phyloP scores from a whole-genome alignment of 2,888 invertebrate species.

The Myopa tessellatipennis region DNA sequence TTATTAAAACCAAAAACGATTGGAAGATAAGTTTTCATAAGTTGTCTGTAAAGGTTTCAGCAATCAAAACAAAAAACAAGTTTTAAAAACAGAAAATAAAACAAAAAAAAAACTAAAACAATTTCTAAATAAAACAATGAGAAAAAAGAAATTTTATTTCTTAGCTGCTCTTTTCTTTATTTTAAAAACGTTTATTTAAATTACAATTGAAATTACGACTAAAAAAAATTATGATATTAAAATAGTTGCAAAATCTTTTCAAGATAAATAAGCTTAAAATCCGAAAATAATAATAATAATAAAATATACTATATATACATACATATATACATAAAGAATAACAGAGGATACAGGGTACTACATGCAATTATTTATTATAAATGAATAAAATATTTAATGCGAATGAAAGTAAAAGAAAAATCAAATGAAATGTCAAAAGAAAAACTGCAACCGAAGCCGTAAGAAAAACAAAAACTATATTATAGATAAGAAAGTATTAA shows the following conservation, averaged over 20 bases:
- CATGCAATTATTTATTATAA: conserved; percentile 83
- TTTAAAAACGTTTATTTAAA: not conserved
- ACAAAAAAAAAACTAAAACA: too few relatives aligned
- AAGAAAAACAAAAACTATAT: conserved; percentile 37
- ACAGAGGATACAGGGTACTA: conserved; percentile 93
- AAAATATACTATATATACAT: conserved; percentile 15
- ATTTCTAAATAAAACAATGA: not conserved
- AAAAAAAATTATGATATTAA: too few relatives aligned
- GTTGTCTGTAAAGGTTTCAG: too few relatives aligned
- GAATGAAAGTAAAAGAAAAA: conserved; percentile 24
- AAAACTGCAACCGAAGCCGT: conserved; percentile 53
- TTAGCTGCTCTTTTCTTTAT: not conserved
- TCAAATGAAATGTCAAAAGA: conserved; percentile 20
- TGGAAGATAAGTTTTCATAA: too few relatives aligned
- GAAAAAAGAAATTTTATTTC: not conserved
- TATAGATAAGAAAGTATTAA: conserved; percentile 40
- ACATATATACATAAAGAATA: conserved; percentile 43
- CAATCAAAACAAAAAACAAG: too few relatives aligned
- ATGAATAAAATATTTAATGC: conserved; percentile 43
- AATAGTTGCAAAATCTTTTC: too few relatives aligned
- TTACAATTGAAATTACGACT: too few relatives aligned
- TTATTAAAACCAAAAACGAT: too few relatives aligned
- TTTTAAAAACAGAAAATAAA: too few relatives aligned
- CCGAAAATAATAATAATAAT: not conserved
- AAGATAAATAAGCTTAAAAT: too few relatives aligned